Conservation (phyloP, 2,113 vertebrate genomes). For the Prionailurus bengalensis region DNA sequence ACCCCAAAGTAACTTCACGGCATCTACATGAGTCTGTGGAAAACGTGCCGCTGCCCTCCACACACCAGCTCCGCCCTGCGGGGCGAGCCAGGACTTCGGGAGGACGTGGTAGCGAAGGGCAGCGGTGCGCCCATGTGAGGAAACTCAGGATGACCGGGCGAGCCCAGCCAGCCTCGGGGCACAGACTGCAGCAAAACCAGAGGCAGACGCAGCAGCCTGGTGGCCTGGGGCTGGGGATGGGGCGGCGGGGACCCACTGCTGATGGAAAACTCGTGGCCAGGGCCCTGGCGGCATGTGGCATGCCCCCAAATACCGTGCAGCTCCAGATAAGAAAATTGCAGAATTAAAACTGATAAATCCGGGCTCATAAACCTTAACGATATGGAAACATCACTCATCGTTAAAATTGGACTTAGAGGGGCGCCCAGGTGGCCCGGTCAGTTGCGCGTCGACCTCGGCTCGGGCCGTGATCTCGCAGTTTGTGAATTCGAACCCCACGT, state of each 20-base stretch:
- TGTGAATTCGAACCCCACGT: too few species aligned
- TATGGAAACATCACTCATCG: fast-evolving
- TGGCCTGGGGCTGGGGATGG: background rate
- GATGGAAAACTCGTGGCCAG: too few species aligned
- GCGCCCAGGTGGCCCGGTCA: too few species aligned
- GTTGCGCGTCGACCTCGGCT: too few species aligned
- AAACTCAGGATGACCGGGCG: too few species aligned
- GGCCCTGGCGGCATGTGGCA: fast-evolving
- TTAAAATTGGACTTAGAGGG: too few species aligned
- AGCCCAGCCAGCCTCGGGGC: background rate
- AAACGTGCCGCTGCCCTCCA: background rate
- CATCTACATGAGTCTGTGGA: background rate
- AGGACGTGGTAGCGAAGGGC: background rate
- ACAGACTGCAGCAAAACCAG: background rate
- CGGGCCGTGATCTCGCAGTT: too few species aligned
- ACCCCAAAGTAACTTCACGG: fast-evolving
- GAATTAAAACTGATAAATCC: fast-evolving
- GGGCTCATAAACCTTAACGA: fast-evolving
- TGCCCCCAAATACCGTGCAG: fast-evolving
- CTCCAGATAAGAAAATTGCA: fast-evolving
- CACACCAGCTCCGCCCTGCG: background rate
- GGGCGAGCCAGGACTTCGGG: background rate
- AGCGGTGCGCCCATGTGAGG: fast-evolving
- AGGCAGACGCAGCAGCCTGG: background rate
- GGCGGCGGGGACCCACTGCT: background rate